Evolutionary conservation across 92 coral and sea anemone genomes (phyloP).

Genomic region (Epizoanthus stellaris): DNA sequence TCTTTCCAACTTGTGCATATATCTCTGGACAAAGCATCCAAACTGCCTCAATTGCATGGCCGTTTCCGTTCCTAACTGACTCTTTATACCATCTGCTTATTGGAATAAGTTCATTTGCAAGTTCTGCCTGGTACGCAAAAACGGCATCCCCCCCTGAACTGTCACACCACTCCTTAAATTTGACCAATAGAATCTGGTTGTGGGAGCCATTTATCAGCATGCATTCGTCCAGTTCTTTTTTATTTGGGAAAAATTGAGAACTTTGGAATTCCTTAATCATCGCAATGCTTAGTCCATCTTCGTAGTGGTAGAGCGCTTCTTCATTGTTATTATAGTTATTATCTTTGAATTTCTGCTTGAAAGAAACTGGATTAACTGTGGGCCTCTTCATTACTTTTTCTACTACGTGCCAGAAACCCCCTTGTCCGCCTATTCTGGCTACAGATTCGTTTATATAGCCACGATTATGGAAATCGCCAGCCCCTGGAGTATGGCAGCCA

Average conservation of each 20-base stretch:
- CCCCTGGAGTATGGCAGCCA: slow-evolving; percentile 45
- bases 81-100: slow-evolving; percentile 64
- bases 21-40: slow-evolving; percentile 46
- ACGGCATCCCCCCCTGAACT: neutral
- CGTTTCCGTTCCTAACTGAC: slow-evolving; percentile 56
- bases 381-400: slow-evolving; percentile 36
- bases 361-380: slow-evolving; percentile 31
- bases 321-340: slow-evolving; percentile 48
- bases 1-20: slow-evolving; percentile 21
- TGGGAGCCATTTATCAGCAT: slow-evolving; percentile 7
- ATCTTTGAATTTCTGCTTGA: slow-evolving; percentile 26
- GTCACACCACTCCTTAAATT: slow-evolving; percentile 29
- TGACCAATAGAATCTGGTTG: slow-evolving; percentile 9
- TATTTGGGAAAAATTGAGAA: slow-evolving; percentile 29
- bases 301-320: slow-evolving; percentile 45
- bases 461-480: slow-evolving; percentile 26
- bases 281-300: slow-evolving; percentile 54
- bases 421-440: slow-evolving; percentile 39
- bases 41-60: slow-evolving; percentile 48
- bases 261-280: slow-evolving; percentile 41
- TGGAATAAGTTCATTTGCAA: slow-evolving; percentile 55
- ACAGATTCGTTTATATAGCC: slow-evolving; percentile 38
- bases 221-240: slow-evolving; percentile 25
- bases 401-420: slow-evolving; percentile 41
- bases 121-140: slow-evolving; percentile 26